Base-by-base conservation (phyloP, 2,113 vertebrate species). In the Poeciliopsis turrubarensis region DNA sequence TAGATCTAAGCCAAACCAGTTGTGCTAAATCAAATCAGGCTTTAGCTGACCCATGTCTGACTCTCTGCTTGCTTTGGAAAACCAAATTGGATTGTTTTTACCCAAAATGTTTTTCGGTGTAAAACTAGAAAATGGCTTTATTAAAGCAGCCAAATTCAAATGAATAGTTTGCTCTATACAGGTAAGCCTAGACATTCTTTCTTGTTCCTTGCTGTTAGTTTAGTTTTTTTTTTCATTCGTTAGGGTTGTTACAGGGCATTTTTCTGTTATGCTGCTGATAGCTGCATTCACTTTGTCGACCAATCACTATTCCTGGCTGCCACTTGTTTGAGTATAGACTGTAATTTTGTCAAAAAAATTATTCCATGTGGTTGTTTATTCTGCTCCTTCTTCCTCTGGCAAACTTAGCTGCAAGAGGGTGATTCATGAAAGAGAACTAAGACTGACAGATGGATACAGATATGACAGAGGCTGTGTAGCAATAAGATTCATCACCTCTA, bases 401-500 rank as follows among this genome's bases (percentile, higher is more conserved):
- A 74, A 39, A 47, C 72, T 37, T 26, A 29, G 63, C n/a, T 66
- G 31, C 31, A 37, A 39, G 9, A 27, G 51, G 54, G 54, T 82
- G 77, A 84, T 72, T 87, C 77, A 68, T 77, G 73, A 80, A 83
- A 80, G 71, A 27, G 68, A 70, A 75, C 62, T 65, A 73, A 75
- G 75, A 86, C 79, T 77, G 74, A 79, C 81, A 78, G 73, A 79
- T 77, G 81, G 87, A 86, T 79, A 78, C 70, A 78, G 80, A 70
- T 80, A 61, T 32, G 83, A 63, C 75, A 80, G 73, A 77, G 73
- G 86, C 79, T 67, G 73, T 69, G 75, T 72, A 62, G 79, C 75
- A 86, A 85, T 84, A 67, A 84, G 65, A 87, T 70, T 73, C 74
- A 82, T 90, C 83, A 86, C 80, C 79, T 83, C 79, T 67, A 85